Conservation (phyloP, 2,888 invertebrate genomes). For the Cheilosia variabilis region DNA sequence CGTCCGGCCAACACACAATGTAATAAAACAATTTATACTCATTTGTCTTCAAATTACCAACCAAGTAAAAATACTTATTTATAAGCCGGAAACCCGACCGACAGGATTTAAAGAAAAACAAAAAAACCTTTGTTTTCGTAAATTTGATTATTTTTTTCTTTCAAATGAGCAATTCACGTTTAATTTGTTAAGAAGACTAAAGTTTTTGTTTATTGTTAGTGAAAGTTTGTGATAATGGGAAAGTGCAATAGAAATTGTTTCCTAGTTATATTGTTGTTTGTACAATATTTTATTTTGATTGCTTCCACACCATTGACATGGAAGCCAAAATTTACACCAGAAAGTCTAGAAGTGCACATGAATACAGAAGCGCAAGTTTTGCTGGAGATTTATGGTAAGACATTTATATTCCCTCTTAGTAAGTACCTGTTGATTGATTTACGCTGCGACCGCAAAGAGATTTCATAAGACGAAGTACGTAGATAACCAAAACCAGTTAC, state of each 20-base stretch:
- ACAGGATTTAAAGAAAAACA: slow-evolving; percentile 1
- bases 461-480: too few species aligned
- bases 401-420: not conserved
- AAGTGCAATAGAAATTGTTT: slow-evolving; percentile 18
- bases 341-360: slow-evolving; percentile 78
- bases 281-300: slow-evolving; percentile 21
- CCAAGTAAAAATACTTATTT: not conserved
- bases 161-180: not conserved
- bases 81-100: not conserved
- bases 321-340: slow-evolving; percentile 79
- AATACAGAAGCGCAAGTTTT: slow-evolving; percentile 74
- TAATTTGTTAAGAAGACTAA: too few species aligned
- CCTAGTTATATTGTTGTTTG: not conserved
- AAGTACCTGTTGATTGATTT: not conserved
- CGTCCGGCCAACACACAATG: not conserved
- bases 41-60: not conserved
- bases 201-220: not conserved
- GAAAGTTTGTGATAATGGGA: slow-evolving; percentile 56
- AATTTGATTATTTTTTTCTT: not conserved
- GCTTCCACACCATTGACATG: slow-evolving; percentile 71
- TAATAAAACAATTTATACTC: not conserved
- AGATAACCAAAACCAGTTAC: too few species aligned
- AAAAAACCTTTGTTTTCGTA: not conserved
- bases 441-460: not conserved
- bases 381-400: slow-evolving; percentile 76